Percentiles rank a stretch among this genome's conserved stretches.
Evolutionary conservation across 2,888 invertebrate genomes (phyloP).

Genomic region (Tinea semifulvella): DNA sequence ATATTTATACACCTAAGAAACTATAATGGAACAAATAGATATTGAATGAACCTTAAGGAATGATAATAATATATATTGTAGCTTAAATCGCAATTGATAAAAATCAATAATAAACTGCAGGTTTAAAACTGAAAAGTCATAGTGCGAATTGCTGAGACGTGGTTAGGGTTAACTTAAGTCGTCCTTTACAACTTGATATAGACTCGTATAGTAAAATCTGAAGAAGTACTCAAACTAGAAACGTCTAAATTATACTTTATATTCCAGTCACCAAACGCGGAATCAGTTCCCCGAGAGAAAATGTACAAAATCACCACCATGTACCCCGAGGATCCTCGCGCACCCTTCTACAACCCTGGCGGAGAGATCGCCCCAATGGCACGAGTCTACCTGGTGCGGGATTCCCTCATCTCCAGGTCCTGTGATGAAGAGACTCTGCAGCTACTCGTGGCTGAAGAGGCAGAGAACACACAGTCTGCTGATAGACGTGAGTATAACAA

Average conservation of each 20-base stretch:
- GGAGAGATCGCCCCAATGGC: conserved; percentile 85
- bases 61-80: too few species aligned
- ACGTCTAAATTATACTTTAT: neutral
- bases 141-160: too few species aligned
- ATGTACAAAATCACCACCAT: conserved; percentile 91
- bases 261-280: conserved; percentile 78
- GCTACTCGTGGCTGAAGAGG: conserved; percentile 67
- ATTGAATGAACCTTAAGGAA: too few species aligned
- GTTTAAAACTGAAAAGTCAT: too few species aligned
- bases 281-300: conserved; percentile 80
- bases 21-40: too few species aligned
- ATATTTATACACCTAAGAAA: too few species aligned
- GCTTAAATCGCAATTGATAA: too few species aligned
- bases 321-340: conserved; percentile 89
- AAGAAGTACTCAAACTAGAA: too few species aligned
- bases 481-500: conserved; percentile 71
- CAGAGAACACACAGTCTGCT: conserved; percentile 74
- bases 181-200: too few species aligned
- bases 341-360: conserved; percentile 89
- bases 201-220: too few species aligned
- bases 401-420: conserved; percentile 75
- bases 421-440: conserved; percentile 74
- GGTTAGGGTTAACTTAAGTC: too few species aligned
- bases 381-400: conserved; percentile 76
- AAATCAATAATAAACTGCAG: too few species aligned